phyloP scores from a whole-genome alignment of 1,140 invertebrate species.

The Zaprionus africanus region DNA sequence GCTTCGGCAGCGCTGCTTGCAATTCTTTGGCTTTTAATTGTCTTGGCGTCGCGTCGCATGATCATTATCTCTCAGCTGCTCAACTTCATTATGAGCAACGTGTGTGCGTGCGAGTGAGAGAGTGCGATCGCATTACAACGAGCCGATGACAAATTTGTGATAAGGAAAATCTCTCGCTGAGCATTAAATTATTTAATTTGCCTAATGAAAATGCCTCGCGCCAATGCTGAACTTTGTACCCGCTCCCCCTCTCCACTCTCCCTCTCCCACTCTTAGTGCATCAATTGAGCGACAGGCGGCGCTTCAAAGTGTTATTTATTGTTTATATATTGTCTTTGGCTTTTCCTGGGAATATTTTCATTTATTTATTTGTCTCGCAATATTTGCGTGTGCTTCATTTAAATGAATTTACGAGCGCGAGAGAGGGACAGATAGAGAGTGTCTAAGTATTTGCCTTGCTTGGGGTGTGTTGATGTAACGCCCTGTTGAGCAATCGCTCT shows the following conservation, averaged over 20 bases:
- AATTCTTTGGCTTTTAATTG: constrained; percentile 69
- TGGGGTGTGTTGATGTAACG: constrained; percentile 35
- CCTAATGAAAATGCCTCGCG: constrained; percentile 47
- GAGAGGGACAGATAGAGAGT: not conserved
- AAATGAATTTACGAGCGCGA: constrained; percentile 74
- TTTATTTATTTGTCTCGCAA: constrained; percentile 47
- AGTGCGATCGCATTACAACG: constrained; percentile 62
- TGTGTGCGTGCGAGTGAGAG: constrained; percentile 28
- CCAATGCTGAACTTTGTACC: constrained; percentile 36
- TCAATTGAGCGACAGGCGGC: constrained; percentile 38
- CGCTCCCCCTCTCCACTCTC: not conserved
- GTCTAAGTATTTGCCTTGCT: constrained; percentile 29
- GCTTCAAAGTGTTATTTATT: constrained; percentile 60
- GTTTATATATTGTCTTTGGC: constrained; percentile 3
- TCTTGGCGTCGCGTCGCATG: constrained; percentile 63
- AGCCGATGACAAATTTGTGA: constrained; percentile 77
- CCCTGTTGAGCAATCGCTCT: constrained; percentile 61
- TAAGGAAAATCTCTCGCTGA: constrained; percentile 64
- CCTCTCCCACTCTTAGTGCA: not conserved
- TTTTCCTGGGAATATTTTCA: constrained; percentile 41
- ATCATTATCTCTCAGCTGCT: constrained; percentile 47
- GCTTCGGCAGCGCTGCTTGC: constrained; percentile 41
- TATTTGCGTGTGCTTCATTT: constrained; percentile 50
- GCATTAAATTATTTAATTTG: constrained; percentile 64
- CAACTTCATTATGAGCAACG: constrained; percentile 76